These are phyloP conservation scores for Rhea pennata DNA, from an alignment of 2,113 vertebrate species.

Conservation along the genomic window DNA sequence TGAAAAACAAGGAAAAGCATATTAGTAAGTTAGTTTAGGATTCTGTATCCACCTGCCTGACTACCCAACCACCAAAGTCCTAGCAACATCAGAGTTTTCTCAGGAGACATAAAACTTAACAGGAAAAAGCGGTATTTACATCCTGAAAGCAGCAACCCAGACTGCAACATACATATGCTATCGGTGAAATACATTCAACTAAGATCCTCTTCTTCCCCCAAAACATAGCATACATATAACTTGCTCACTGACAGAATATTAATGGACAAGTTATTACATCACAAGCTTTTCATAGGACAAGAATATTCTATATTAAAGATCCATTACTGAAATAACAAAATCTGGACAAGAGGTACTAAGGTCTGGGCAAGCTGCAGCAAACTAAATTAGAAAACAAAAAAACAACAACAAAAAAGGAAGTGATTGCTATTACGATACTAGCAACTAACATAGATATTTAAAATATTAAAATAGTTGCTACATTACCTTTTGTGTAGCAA, in stretches of 20 bases:
- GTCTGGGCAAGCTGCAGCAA: neutral
- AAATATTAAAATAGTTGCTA: neutral
- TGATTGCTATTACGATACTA: neutral
- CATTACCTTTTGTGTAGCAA: slow-evolving; percentile 94
- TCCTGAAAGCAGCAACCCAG: neutral
- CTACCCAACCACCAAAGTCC: neutral
- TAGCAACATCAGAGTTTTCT: neutral
- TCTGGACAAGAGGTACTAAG: neutral
- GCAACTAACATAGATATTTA: neutral
- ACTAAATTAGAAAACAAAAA: neutral
- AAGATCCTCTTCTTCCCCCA: neutral
- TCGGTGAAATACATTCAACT: neutral
- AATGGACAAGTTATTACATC: fast-evolving
- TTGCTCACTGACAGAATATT: neutral
- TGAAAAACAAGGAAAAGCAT: neutral
- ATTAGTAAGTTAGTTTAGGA: neutral
- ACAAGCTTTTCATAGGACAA: neutral
- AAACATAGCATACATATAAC: neutral
- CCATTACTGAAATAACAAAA: neutral
- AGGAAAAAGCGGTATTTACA: neutral
- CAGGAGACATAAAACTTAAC: neutral
- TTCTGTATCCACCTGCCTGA: neutral
- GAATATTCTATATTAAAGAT: neutral
- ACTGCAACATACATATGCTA: neutral
- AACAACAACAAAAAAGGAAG: neutral